Evolutionary conservation across 2,113 vertebrate species (phyloP).

Genomic region (Ciconia boyciana): DNA sequence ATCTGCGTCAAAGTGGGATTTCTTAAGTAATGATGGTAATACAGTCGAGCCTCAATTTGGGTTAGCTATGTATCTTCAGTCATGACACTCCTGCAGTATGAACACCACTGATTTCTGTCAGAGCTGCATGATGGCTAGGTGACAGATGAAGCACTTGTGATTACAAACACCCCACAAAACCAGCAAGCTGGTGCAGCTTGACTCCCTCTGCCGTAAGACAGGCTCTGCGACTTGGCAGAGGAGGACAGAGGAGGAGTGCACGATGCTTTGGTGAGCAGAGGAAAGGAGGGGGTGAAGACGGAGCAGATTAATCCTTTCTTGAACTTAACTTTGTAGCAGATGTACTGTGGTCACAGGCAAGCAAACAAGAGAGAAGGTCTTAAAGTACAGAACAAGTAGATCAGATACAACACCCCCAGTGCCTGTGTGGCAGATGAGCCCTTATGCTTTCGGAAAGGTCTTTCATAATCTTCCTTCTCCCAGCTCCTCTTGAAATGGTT

Average conservation of each 20-base stretch:
- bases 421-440: conserved; percentile 39
- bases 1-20: background rate
- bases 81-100: background rate
- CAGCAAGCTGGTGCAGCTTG: background rate
- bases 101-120: background rate
- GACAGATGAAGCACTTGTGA: background rate
- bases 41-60: rapidly evolving
- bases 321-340: background rate
- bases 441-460: conserved; percentile 1
- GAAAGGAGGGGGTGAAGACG: background rate
- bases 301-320: background rate
- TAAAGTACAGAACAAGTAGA: conserved; percentile 16
- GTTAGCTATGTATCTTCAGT: background rate
- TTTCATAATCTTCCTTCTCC: background rate
- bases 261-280: background rate
- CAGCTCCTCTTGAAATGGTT: background rate
- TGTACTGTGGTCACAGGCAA: conserved; percentile 12
- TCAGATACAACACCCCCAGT: background rate
- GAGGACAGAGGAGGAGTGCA: background rate
- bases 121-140: background rate
- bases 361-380: background rate
- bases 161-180: background rate
- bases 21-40: background rate
- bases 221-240: background rate
- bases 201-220: background rate